Conservation (phyloP, 2,797 vertebrate genomes). For the Coilia nasus region DNA sequence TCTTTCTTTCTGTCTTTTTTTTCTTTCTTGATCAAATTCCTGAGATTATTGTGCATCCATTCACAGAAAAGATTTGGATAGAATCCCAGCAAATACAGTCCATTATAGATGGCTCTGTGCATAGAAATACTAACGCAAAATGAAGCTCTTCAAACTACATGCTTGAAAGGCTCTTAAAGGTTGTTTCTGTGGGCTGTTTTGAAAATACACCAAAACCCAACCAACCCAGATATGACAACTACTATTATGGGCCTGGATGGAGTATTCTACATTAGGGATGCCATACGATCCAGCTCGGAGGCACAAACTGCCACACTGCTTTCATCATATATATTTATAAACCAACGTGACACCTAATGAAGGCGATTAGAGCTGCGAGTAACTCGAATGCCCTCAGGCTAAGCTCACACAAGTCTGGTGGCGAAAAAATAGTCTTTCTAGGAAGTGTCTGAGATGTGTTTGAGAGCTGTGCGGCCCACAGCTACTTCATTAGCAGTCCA, state of each 20-base stretch:
- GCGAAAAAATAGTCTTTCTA: neutral
- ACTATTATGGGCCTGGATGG: neutral
- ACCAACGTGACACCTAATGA: neutral
- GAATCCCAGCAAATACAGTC: neutral
- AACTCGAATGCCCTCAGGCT: neutral
- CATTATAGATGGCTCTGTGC: neutral
- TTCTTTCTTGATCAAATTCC: no score
- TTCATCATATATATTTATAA: slow-evolving; percentile 23
- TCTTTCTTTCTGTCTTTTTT: no score
- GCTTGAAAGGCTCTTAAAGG: neutral
- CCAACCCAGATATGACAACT: neutral
- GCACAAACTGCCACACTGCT: neutral
- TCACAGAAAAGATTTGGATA: no score
- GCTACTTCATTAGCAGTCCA: slow-evolving; percentile 6
- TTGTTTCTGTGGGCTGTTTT: neutral
- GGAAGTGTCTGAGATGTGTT: slow-evolving; percentile 9
- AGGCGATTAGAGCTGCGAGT: neutral
- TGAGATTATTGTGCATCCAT: no score
- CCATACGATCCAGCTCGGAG: neutral
- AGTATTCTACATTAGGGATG: neutral
- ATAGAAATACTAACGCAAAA: neutral
- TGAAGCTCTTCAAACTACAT: neutral
- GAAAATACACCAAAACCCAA: neutral
- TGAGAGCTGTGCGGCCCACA: neutral
- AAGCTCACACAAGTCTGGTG: neutral